Base-by-base conservation (phyloP, 2,888 invertebrate species). In the Athrips mouffetella region DNA sequence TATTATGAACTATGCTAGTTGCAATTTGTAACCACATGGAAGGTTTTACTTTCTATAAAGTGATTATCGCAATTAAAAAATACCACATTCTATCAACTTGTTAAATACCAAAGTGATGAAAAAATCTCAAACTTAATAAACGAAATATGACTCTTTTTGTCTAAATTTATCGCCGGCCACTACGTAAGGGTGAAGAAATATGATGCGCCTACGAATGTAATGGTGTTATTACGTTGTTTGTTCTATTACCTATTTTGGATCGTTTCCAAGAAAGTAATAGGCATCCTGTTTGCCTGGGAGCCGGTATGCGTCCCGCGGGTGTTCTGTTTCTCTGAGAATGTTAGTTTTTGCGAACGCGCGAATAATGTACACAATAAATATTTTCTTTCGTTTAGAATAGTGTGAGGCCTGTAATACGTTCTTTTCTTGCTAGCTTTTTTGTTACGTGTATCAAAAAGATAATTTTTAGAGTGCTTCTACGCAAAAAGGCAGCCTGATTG, bases 261-360 rank as follows among this genome's bases (percentile, higher is more conserved):
- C 45, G 55, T 51, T 59, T 75, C 76, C 76, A 76, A 71, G 54
- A 57, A 65, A 60, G 61, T 67, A 69, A 70, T 45, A 45, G 44
- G 30, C 31, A 31, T 44, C 71, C 68, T 63, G 62, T 72, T 70
- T 62, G 51, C 56, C 68, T 69, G 67, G 68, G 72, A 69, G 51
- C 42, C 41, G 49, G 42, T 42, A 46, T 11, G 31, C 18, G 25
- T n/a, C 29, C 42, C 18, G 10, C 16, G 42, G 23, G 40, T 15
- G 37, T 37, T 21, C 20, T 21, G 37, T 37, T 37, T 37, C 37
- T 37, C 21, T 37, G n/a, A 11, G 21, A 37, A 37, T 37, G 11
- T 21, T 21, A 37, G 37, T 21, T 18, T 37, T 37, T 37, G 37
- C 37, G 37, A 11, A 37, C 18, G 37, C 11, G 20, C 20, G 10